Percentiles rank a stretch among this genome's conserved stretches.
Evolutionary conservation across 2,113 vertebrate genomes (phyloP).

Genomic region (Dendropsophus ebraccatus): DNA sequence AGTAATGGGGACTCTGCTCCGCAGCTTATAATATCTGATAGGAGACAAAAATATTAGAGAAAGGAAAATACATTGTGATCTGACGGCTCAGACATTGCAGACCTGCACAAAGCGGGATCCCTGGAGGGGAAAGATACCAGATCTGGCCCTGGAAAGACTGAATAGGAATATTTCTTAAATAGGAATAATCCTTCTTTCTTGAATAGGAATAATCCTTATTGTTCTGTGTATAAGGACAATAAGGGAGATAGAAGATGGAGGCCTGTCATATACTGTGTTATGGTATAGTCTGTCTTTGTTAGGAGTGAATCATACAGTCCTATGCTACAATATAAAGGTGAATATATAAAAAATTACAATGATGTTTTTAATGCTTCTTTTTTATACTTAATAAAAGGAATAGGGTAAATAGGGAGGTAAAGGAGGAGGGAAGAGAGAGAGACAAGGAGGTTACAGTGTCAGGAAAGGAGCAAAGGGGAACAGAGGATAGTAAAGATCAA

Average conservation of each 20-base stretch:
- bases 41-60: neutral
- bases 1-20: neutral
- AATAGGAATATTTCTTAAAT: too few relatives aligned
- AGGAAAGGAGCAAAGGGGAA: neutral
- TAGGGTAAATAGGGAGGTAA: neutral
- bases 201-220: too few relatives aligned
- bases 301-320: neutral
- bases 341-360: too few relatives aligned
- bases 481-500: neutral
- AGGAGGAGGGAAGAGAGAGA: neutral
- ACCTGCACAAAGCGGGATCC: neutral
- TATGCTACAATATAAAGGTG: neutral
- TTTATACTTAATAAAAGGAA: too few relatives aligned
- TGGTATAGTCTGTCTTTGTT: neutral
- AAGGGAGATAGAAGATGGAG: neutral
- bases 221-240: neutral
- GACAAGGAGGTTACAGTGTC: neutral
- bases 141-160: neutral
- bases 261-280: neutral
- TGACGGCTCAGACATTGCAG: neutral
- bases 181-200: too few relatives aligned
- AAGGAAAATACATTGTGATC: neutral
- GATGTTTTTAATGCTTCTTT: too few relatives aligned
- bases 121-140: neutral
- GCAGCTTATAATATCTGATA: neutral